These are phyloP conservation scores for Plectus sambesii DNA, from an alignment of 1,140 invertebrate species.

Conservation along the genomic window DNA sequence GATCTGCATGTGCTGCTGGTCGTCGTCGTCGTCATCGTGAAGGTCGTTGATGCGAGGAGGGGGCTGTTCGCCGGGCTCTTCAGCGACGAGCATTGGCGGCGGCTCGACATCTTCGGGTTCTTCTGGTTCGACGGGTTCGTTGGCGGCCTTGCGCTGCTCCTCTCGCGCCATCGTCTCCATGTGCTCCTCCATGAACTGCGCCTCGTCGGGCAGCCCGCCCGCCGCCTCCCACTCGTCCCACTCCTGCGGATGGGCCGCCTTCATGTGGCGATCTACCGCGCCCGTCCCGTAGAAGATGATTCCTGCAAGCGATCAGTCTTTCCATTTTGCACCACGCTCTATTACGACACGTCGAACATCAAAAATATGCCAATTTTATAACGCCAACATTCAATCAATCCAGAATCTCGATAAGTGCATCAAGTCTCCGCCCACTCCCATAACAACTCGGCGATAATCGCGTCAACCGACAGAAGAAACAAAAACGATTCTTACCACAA, in stretches of 20 bases:
- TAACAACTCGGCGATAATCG: slow-evolving; percentile 1
- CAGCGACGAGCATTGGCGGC: slow-evolving; percentile 7
- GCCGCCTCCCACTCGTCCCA: slow-evolving; percentile 10
- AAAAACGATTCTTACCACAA: slow-evolving; percentile 7
- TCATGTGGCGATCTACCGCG: slow-evolving; percentile 12
- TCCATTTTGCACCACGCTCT: too few relatives aligned
- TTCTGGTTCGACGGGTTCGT: slow-evolving; percentile 1
- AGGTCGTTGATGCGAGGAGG: too few relatives aligned
- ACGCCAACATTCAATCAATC: too few relatives aligned
- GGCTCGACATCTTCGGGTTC: slow-evolving; percentile 13
- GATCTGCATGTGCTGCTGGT: too few relatives aligned
- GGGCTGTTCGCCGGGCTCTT: slow-evolving; percentile 10
- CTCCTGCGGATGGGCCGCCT: slow-evolving; percentile 10
- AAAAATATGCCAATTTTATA: too few relatives aligned
- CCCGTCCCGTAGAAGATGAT: slow-evolving; percentile 16
- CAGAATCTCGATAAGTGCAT: too few relatives aligned
- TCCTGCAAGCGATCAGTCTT: too few relatives aligned
- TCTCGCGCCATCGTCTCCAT: slow-evolving; percentile 5
- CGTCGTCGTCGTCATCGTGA: too few relatives aligned
- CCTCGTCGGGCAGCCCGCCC: too few relatives aligned
- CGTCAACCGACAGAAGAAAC: slow-evolving; percentile 5
- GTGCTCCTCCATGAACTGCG: too few relatives aligned
- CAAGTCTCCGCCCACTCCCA: background rate
- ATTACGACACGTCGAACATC: too few relatives aligned
- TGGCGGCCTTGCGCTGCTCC: background rate